Evolutionary conservation across 2,888 invertebrate genomes (phyloP).

Genomic region (Torymus auratus): DNA sequence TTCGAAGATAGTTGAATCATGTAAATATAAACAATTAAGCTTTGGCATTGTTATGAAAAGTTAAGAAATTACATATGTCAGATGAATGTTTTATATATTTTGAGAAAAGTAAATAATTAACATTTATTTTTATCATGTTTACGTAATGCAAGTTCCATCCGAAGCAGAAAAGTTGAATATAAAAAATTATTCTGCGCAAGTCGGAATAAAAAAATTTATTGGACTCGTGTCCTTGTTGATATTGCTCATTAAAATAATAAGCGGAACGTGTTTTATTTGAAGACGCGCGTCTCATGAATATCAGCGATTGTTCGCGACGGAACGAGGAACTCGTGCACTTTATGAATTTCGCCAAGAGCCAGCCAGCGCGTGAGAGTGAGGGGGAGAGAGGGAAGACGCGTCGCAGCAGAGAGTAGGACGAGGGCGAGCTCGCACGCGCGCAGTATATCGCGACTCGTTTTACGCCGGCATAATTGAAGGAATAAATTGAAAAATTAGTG

Average conservation of each 20-base stretch:
- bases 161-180: not conserved
- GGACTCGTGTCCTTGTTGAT: conserved; percentile 31
- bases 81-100: too few species aligned
- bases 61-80: too few species aligned
- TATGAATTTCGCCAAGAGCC: conserved; percentile 49
- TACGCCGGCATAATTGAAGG: conserved; percentile 68
- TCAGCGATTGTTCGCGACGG: conserved; percentile 49
- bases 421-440: not conserved
- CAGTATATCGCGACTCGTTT: conserved; percentile 57
- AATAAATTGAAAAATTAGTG: conserved; percentile 75
- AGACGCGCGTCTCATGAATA: conserved; percentile 50
- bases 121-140: too few species aligned
- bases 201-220: not conserved
- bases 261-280: conserved; percentile 50
- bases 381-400: not conserved
- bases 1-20: too few species aligned
- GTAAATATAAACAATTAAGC: too few species aligned
- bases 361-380: not conserved
- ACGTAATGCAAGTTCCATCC: too few species aligned
- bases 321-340: conserved; percentile 44
- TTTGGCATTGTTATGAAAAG: too few species aligned
- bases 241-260: conserved; percentile 55
- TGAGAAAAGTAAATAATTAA: too few species aligned
- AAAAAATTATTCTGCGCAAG: conserved; percentile 5
- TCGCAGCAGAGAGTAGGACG: not conserved